phyloP scores from a whole-genome alignment of 2,888 invertebrate genomes.

The Acleris literana region DNA sequence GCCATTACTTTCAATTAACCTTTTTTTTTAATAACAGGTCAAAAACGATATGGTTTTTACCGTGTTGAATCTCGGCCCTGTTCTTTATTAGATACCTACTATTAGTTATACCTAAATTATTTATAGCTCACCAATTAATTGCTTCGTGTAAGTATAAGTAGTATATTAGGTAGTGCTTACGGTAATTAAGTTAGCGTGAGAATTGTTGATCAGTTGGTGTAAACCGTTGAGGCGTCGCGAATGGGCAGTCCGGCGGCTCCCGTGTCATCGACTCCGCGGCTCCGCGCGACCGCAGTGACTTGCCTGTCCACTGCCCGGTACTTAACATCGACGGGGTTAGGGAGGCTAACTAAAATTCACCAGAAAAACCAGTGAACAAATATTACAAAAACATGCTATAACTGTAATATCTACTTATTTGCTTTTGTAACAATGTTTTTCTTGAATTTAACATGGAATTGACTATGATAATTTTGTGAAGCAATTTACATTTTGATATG shows the following conservation, averaged over 20 bases:
- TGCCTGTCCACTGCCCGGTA: constrained; percentile 1
- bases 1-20: too few relatives aligned
- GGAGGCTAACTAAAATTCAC: neutral
- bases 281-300: constrained; percentile 20
- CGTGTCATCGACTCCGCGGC: constrained; percentile 51
- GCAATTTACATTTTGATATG: constrained; percentile 2
- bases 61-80: too few relatives aligned
- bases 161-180: constrained; percentile 37
- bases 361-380: neutral
- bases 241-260: constrained; percentile 56
- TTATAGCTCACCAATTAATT: too few relatives aligned
- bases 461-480: neutral
- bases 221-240: constrained; percentile 66
- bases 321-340: neutral
- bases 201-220: constrained; percentile 56
- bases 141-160: neutral
- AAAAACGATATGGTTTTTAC: too few relatives aligned
- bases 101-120: too few relatives aligned
- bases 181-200: constrained; percentile 58
- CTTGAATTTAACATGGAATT: neutral
- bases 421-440: too few relatives aligned
- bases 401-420: too few relatives aligned
- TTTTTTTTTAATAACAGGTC: too few relatives aligned
- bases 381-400: too few relatives aligned
- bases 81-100: neutral